Evolutionary conservation across 30 jellyfish, hydroid and myxozoan species (phyloP).

Genomic region (Catostylus mosaicus): DNA sequence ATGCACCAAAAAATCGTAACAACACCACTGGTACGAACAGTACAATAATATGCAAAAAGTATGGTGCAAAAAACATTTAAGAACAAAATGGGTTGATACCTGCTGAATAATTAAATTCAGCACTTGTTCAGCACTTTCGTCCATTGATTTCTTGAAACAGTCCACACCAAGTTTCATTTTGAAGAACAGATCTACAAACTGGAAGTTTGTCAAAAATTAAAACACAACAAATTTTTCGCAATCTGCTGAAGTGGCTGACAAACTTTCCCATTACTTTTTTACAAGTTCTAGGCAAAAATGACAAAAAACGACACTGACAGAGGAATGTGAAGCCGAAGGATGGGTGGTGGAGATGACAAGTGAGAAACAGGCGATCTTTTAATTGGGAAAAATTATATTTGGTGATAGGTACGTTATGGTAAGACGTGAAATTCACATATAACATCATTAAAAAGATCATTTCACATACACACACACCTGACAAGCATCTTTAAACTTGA

Average conservation of each 20-base stretch:
- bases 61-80: background rate
- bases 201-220: background rate
- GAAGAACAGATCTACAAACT: conserved; percentile 26
- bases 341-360: no score
- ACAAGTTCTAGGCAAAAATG: background rate
- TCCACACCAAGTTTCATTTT: background rate
- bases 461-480: no score
- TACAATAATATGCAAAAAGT: no score
- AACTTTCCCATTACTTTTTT: background rate
- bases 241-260: no score
- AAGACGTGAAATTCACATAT: background rate
- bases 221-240: background rate
- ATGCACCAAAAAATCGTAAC: no score
- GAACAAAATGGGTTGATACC: background rate
- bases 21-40: no score
- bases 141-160: conserved; percentile 2
- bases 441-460: no score
- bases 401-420: no score
- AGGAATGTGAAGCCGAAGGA: no score
- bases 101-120: background rate
- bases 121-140: background rate
- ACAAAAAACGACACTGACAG: no score
- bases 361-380: no score
- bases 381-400: no score
- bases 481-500: background rate